Conservation (phyloP, 2,113 vertebrate species). For the Megaceryle torquata region DNA sequence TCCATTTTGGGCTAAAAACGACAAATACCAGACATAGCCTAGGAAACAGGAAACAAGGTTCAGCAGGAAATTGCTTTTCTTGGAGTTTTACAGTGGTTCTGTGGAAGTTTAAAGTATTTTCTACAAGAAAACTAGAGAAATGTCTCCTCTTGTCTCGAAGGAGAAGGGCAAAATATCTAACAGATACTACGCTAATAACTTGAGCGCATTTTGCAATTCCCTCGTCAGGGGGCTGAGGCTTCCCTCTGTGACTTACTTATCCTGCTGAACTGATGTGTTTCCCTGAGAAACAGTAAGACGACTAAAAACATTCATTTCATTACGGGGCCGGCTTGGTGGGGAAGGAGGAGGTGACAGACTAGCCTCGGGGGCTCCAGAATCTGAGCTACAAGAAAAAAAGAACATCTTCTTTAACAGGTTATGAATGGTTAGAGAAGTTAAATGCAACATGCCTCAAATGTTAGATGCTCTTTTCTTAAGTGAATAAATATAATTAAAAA, state of each 20-base stretch:
- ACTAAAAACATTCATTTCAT: conserved; percentile 85
- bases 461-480: conserved; percentile 40
- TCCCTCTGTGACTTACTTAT: conserved; percentile 80
- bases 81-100: neutral
- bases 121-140: conserved; percentile 5
- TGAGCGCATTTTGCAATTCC: neutral
- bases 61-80: conserved; percentile 69
- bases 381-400: conserved; percentile 85
- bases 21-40: neutral
- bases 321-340: conserved; percentile 83
- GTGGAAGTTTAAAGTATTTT: neutral
- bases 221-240: conserved; percentile 41
- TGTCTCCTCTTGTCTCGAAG: conserved; percentile 8
- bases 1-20: conserved; percentile 17
- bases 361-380: conserved; percentile 87
- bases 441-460: conserved; percentile 66
- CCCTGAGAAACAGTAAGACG: conserved; percentile 82
- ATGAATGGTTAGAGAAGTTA: conserved; percentile 68
- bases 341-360: conserved; percentile 85
- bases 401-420: conserved; percentile 73
- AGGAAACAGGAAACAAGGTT: conserved; percentile 66
- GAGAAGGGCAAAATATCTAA: conserved; percentile 12
- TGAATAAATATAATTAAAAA: neutral
- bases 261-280: conserved; percentile 75
- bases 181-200: conserved; percentile 3